A percentile compares a stretch with the other conserved stretches of the same genome.
phyloP scores from a whole-genome alignment of 2,113 vertebrate genomes.

The Columba janthina region DNA sequence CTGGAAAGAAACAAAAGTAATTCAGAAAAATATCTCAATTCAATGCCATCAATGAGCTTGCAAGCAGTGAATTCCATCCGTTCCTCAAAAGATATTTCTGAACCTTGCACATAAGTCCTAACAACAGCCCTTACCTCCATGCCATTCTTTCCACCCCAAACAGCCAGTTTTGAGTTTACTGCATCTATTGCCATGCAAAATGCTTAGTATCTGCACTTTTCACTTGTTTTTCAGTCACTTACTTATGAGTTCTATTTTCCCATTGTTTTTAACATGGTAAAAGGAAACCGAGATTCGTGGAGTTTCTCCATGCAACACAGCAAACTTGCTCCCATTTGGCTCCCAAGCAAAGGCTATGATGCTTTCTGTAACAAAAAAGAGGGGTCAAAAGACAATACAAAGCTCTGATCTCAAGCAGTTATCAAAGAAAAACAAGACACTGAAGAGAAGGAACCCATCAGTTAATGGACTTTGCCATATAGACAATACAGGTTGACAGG shows the following conservation, averaged over 20 bases:
- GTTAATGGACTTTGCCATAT: not conserved
- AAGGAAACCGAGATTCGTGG: conserved; percentile 94
- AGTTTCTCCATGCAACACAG: conserved; percentile 93
- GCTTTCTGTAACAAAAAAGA: conserved; percentile 76
- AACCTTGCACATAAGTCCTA: not conserved
- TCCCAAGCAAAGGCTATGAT: conserved; percentile 99
- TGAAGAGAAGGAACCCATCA: not conserved
- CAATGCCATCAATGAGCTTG: not conserved
- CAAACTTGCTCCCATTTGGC: conserved; percentile 97
- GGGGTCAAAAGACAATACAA: not conserved
- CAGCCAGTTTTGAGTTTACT: not conserved
- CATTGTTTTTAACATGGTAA: conserved; percentile 97
- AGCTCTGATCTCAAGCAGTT: not conserved
- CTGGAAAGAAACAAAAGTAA: conserved; percentile 64
- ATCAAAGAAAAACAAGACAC: not conserved
- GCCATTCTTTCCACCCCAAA: not conserved
- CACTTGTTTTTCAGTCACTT: conserved; percentile 62
- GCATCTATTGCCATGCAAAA: not conserved
- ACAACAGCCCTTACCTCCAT: not conserved
- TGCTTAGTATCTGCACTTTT: not conserved
- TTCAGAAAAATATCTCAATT: not conserved
- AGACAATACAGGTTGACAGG: not conserved
- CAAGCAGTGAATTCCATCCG: not conserved
- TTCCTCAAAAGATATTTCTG: not conserved
- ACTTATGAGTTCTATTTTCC: conserved; percentile 98